Evolutionary conservation across 2,113 vertebrate genomes (phyloP).

Genomic region (Lophura nycthemera): DNA sequence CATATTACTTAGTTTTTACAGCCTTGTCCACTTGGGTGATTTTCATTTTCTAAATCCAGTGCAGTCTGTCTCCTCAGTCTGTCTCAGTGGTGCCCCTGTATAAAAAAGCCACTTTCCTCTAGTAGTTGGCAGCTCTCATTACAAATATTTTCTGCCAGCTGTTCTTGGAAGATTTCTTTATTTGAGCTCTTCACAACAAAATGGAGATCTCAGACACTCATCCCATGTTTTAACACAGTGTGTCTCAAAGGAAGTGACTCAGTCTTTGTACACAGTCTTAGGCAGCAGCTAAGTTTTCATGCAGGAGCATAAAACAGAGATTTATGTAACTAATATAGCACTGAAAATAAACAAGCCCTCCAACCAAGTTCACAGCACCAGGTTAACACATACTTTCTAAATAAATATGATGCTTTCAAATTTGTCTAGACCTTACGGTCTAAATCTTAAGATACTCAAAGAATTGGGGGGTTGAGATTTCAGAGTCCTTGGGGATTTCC

Average conservation of each 20-base stretch:
- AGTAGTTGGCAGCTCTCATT: conserved; percentile 58
- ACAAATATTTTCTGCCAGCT: conserved; percentile 69
- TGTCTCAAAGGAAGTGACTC: conserved; percentile 65
- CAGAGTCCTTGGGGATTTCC: neutral
- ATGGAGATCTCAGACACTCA: conserved; percentile 61
- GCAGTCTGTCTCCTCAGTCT: conserved; percentile 50
- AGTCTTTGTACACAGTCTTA: conserved; percentile 41
- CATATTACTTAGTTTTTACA: conserved; percentile 40
- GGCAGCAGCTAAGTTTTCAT: conserved; percentile 48
- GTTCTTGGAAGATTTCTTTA: conserved; percentile 69
- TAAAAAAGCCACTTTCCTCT: conserved; percentile 68
- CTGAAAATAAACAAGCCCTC: conserved; percentile 71
- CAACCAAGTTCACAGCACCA: conserved; percentile 66
- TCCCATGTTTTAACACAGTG: conserved; percentile 30
- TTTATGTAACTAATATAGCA: conserved; percentile 67
- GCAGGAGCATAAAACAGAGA: conserved; percentile 53
- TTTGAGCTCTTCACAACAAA: conserved; percentile 65
- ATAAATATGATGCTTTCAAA: conserved; percentile 55
- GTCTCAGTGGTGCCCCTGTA: conserved; percentile 59
- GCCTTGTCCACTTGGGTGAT: conserved; percentile 50
- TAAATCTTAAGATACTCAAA: conserved; percentile 25
- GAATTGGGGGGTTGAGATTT: neutral
- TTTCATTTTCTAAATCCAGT: conserved; percentile 50
- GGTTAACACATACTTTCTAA: conserved; percentile 54
- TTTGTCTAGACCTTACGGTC: conserved; percentile 30